These are phyloP conservation scores for Pachyseris speciosa DNA, from an alignment of 64 coral and sea anemone genomes.

Conservation along the genomic window DNA sequence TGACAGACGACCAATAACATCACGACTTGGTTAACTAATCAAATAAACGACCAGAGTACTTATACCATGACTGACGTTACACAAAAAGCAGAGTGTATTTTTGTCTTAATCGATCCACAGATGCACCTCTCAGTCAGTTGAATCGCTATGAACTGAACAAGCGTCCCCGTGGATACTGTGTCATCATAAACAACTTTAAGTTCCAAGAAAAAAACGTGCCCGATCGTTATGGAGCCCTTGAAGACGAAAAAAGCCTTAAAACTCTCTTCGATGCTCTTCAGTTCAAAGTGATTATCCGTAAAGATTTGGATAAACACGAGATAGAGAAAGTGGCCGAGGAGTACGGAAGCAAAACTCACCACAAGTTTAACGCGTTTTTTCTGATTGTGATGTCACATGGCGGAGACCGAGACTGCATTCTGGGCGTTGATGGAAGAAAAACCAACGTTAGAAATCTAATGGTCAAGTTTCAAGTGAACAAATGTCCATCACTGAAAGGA, in stretches of 20 bases:
- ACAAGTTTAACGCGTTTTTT: conserved; percentile 31
- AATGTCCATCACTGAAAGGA: conserved; percentile 31
- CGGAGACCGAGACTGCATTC: conserved; percentile 12
- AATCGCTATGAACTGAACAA: conserved; percentile 9
- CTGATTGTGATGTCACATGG: conserved; percentile 64
- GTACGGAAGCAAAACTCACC: conserved; percentile 5
- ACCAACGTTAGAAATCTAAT: conserved; percentile 21
- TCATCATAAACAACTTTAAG: conserved; percentile 61
- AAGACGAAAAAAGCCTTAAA: conserved; percentile 22
- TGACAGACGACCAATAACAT: too few species aligned
- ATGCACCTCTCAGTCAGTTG: background rate
- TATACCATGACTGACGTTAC: too few species aligned
- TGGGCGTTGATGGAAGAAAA: conserved; percentile 12
- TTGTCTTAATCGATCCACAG: background rate
- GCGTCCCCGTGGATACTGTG: conserved; percentile 18
- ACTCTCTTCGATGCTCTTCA: background rate
- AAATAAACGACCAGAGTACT: too few species aligned
- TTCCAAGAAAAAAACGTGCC: background rate
- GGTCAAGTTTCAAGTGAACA: background rate
- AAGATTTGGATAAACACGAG: background rate
- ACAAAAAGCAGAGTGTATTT: too few species aligned
- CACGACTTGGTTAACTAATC: too few species aligned
- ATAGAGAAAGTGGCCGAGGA: background rate
- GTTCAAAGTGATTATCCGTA: conserved; percentile 34
- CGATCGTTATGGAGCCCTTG: conserved; percentile 1